Percentiles rank a stretch among this genome's conserved stretches.
Evolutionary conservation across 2,797 vertebrate species (phyloP).

Genomic region (Gymnoscopelus microlampas): DNA sequence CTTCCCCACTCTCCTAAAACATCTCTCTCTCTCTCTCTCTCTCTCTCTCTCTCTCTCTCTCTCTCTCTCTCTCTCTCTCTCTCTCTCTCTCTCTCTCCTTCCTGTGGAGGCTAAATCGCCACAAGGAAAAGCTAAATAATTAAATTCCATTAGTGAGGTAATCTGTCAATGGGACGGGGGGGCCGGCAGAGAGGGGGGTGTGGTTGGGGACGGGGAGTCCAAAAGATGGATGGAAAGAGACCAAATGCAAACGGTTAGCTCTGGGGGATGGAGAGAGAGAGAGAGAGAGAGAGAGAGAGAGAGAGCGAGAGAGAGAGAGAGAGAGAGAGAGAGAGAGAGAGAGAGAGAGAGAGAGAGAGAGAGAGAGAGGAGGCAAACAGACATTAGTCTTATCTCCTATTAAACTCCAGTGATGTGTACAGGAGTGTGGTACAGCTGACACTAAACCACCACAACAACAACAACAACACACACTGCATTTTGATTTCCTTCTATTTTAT

Average conservation of each 20-base stretch:
- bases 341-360: too few relatives aligned
- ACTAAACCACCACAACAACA: too few relatives aligned
- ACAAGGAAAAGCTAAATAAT: constrained; percentile 85
- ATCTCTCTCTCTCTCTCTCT: too few relatives aligned
- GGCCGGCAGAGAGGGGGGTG: constrained; percentile 16
- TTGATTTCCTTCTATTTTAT: too few relatives aligned
- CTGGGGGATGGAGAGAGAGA: constrained; percentile 17
- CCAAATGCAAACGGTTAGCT: constrained; percentile 24
- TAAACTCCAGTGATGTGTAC: too few relatives aligned
- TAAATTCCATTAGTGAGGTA: constrained; percentile 89
- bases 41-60: constrained; percentile 37
- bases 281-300: constrained; percentile 29
- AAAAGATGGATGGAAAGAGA: constrained; percentile 4
- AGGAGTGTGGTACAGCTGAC: too few relatives aligned
- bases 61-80: constrained; percentile 31
- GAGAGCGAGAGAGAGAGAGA: too few relatives aligned
- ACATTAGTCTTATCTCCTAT: neutral
- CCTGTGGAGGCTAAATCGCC: constrained; percentile 76
- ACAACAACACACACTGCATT: too few relatives aligned
- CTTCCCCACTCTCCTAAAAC: too few relatives aligned
- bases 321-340: too few relatives aligned
- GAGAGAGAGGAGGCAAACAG: constrained; percentile 29
- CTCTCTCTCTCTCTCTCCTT: constrained; percentile 54
- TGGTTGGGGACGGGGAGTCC: constrained; percentile 2
- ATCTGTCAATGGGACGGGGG: constrained; percentile 81